Percentiles rank a stretch among this genome's conserved stretches.
Evolutionary conservation across 2,888 invertebrate genomes (phyloP).

Genomic region (Synanthedon myopaeformis): DNA sequence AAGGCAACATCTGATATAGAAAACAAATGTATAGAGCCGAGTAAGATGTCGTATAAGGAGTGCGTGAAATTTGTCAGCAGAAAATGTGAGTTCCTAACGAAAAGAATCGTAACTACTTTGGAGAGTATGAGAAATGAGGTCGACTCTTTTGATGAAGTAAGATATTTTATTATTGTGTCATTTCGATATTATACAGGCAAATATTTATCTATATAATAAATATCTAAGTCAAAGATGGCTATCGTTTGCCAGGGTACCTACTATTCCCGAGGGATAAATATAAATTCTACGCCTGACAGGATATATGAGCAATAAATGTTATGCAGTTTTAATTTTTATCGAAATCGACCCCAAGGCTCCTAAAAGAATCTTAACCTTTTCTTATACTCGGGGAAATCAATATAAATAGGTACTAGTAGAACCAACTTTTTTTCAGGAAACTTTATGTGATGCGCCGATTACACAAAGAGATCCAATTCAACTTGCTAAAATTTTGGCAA

Average conservation of each 20-base stretch:
- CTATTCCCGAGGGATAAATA: too few relatives aligned
- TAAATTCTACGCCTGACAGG: too few relatives aligned
- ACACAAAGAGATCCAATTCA: slow-evolving; percentile 35
- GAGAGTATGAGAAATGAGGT: slow-evolving; percentile 28
- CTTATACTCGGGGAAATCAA: too few relatives aligned
- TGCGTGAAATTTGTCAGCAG: slow-evolving; percentile 32
- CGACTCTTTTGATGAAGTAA: slow-evolving; percentile 26
- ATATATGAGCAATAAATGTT: too few relatives aligned
- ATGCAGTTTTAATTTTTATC: too few relatives aligned
- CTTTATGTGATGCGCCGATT: slow-evolving; percentile 29
- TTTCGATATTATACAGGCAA: too few relatives aligned
- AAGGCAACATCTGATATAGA: slow-evolving; percentile 23
- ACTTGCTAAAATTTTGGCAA: slow-evolving; percentile 33
- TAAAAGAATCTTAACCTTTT: too few relatives aligned
- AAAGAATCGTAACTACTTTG: slow-evolving; percentile 25
- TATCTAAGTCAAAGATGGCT: too few relatives aligned
- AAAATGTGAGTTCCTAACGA: slow-evolving; percentile 29
- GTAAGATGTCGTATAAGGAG: slow-evolving; percentile 18
- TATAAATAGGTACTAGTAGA: too few relatives aligned
- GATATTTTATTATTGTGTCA: neutral
- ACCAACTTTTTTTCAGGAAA: slow-evolving; percentile 18
- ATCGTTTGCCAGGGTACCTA: too few relatives aligned
- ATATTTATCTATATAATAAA: too few relatives aligned
- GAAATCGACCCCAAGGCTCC: too few relatives aligned
- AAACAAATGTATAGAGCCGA: slow-evolving; percentile 19